phyloP scores from a whole-genome alignment of 2,113 vertebrate genomes.

The Prolemur simus region DNA sequence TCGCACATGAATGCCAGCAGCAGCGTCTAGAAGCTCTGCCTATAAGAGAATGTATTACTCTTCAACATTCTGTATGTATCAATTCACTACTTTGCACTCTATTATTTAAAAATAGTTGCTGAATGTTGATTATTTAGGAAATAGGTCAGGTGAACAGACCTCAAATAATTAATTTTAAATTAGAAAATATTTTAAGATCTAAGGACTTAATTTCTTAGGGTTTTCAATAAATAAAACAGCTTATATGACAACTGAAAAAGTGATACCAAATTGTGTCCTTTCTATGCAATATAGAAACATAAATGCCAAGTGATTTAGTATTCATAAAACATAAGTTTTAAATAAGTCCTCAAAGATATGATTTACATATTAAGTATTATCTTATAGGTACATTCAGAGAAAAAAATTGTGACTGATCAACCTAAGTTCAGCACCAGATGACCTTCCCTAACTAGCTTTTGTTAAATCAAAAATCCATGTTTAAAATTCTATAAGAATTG shows the following conservation, averaged over 20 bases:
- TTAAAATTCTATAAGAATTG: background rate
- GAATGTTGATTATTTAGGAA: slow-evolving; percentile 5
- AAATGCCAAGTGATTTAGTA: slow-evolving; percentile 31
- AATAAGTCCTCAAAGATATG: background rate
- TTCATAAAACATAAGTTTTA: slow-evolving; percentile 7
- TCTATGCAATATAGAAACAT: slow-evolving; percentile 1
- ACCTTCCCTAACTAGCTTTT: background rate
- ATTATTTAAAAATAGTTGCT: background rate
- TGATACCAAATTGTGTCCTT: background rate
- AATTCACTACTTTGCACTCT: background rate
- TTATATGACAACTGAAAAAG: background rate
- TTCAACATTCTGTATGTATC: background rate
- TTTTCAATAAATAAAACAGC: background rate
- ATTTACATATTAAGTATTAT: background rate
- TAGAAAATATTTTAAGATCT: slow-evolving; percentile 14
- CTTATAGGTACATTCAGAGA: slow-evolving; percentile 2
- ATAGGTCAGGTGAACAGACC: background rate
- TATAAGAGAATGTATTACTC: slow-evolving; percentile 68
- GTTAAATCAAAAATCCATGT: slow-evolving; percentile 6
- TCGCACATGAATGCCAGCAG: slow-evolving; percentile 83
- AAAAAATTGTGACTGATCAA: background rate
- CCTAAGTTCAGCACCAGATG: background rate
- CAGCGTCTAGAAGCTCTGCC: slow-evolving; percentile 85
- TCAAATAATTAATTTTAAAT: slow-evolving; percentile 41
- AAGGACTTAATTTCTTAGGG: slow-evolving; percentile 31